These are phyloP conservation scores for Aythya baeri DNA, from an alignment of 2,113 vertebrate species.

Conservation along the genomic window DNA sequence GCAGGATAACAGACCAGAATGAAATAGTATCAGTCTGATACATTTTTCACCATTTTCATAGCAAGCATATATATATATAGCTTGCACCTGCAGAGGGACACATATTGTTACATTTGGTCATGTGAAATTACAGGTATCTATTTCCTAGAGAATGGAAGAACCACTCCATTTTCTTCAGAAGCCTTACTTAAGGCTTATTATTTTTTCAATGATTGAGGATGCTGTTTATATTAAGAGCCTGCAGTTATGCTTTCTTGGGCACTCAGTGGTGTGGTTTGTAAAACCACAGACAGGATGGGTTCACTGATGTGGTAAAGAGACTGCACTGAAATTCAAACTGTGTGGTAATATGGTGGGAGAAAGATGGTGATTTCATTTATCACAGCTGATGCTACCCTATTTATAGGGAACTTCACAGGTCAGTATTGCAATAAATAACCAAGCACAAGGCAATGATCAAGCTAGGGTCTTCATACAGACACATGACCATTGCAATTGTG, in stretches of 20 bases:
- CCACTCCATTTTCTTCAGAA: background rate
- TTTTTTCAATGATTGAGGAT: background rate
- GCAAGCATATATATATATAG: background rate
- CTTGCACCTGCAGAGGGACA: rapidly evolving
- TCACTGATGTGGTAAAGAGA: background rate
- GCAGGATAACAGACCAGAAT: background rate
- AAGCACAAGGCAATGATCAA: background rate
- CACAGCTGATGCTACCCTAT: background rate
- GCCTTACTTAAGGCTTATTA: background rate
- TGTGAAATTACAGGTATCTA: background rate
- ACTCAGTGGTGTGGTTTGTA: background rate
- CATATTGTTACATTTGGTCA: background rate
- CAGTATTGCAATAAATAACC: background rate
- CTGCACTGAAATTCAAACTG: background rate
- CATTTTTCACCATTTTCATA: background rate
- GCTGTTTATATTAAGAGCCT: background rate
- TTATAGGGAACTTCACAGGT: background rate
- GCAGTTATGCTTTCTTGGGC: background rate
- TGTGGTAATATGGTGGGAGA: background rate
- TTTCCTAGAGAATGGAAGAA: background rate
- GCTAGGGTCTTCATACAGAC: background rate
- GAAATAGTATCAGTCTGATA: background rate
- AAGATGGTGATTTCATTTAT: background rate
- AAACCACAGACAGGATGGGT: background rate
- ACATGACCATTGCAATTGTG: background rate